These are phyloP conservation scores for Acrobasis repandana DNA, from an alignment of 2,888 invertebrate species.

Conservation along the genomic window DNA sequence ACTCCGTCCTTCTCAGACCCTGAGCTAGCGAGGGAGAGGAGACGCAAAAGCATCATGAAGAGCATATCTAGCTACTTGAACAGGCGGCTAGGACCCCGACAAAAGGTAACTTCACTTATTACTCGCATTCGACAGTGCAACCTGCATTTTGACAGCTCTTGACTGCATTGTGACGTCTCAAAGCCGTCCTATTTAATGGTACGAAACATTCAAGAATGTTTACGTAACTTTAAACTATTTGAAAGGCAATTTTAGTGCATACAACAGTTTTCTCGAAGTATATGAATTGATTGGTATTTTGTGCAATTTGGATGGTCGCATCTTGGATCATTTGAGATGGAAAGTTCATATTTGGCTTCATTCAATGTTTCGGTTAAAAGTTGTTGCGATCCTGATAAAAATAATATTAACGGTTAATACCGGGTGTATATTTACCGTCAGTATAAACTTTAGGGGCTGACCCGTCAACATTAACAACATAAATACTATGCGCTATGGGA, in stretches of 20 bases:
- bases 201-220: too few species aligned
- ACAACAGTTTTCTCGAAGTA: not conserved
- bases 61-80: slow-evolving; percentile 92
- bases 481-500: too few species aligned
- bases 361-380: too few species aligned
- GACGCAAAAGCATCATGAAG: slow-evolving; percentile 92
- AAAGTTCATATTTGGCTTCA: too few species aligned
- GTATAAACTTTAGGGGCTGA: too few species aligned
- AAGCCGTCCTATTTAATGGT: not conserved
- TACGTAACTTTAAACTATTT: not conserved
- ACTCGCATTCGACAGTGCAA: slow-evolving; percentile 13
- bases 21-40: slow-evolving; percentile 82
- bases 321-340: too few species aligned
- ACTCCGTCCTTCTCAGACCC: slow-evolving; percentile 82
- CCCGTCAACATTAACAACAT: too few species aligned
- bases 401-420: too few species aligned
- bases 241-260: not conserved
- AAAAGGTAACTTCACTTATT: slow-evolving; percentile 68
- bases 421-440: too few species aligned
- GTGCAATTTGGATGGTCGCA: too few species aligned
- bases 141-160: slow-evolving; percentile 1
- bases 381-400: too few species aligned
- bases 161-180: not conserved
- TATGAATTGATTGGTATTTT: too few species aligned
- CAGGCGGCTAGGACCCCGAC: slow-evolving; percentile 86